These are phyloP conservation scores for Andrena haemorrhoa DNA, from an alignment of 2,888 invertebrate genomes.

Conservation along the genomic window DNA sequence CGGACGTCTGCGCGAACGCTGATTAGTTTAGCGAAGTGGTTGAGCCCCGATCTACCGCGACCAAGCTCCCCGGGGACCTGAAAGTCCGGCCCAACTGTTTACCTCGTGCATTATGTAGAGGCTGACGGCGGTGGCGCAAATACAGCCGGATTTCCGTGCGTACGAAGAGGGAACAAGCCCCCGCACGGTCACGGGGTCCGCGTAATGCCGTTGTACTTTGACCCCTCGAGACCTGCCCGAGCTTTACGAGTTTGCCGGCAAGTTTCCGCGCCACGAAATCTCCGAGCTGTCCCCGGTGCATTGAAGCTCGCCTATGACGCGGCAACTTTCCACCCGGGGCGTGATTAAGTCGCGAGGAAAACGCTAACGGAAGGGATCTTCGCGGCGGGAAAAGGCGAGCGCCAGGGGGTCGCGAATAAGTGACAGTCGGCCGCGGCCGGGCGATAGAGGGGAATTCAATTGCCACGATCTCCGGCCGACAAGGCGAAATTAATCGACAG, in stretches of 20 bases:
- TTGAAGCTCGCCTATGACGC: constrained; percentile 31
- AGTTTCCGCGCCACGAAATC: constrained; percentile 45
- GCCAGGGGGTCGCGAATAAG: background rate
- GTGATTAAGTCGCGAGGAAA: constrained; percentile 40
- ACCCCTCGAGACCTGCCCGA: constrained; percentile 21
- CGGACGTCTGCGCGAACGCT: constrained; percentile 64
- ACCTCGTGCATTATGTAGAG: constrained; percentile 33
- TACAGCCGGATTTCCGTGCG: constrained; percentile 40
- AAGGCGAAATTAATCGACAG: constrained; percentile 21
- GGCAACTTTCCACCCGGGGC: constrained; percentile 42
- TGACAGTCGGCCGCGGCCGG: background rate
- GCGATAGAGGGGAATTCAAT: constrained; percentile 9
- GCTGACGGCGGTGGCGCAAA: constrained; percentile 9
- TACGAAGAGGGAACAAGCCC: constrained; percentile 8
- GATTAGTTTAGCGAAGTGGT: constrained; percentile 77
- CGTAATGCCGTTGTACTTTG: constrained; percentile 39
- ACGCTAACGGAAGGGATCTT: background rate
- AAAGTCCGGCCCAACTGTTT: constrained; percentile 45
- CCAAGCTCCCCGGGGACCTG: constrained; percentile 39
- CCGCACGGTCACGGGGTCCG: constrained; percentile 20
- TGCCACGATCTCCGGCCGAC: constrained; percentile 1
- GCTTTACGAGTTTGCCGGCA: constrained; percentile 59
- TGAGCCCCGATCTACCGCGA: constrained; percentile 67
- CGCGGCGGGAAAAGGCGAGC: background rate
- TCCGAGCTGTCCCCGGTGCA: constrained; percentile 20